These are phyloP conservation scores for Lanistes nyassanus DNA, from an alignment of 1,140 invertebrate genomes.

Conservation along the genomic window DNA sequence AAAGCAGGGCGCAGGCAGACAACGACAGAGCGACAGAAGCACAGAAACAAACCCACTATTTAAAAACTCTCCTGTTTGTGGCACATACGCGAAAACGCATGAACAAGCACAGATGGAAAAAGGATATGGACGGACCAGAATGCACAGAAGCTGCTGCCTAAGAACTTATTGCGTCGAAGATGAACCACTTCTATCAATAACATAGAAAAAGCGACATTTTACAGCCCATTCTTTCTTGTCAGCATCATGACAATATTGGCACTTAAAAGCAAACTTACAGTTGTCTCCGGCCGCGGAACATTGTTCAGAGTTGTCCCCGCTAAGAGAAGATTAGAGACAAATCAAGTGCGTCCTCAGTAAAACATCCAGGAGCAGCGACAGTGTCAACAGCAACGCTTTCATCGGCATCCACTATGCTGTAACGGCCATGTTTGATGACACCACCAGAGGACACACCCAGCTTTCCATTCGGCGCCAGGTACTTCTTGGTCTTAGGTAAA, in stretches of 20 bases:
- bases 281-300: neutral
- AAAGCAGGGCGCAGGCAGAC: neutral
- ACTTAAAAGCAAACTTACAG: neutral
- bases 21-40: constrained; percentile 6
- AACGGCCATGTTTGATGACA: no score
- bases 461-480: no score
- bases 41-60: constrained; percentile 12
- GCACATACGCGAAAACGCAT: neutral
- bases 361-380: neutral
- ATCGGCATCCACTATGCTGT: no score
- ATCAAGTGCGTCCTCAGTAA: neutral
- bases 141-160: neutral
- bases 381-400: neutral
- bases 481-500: no score
- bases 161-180: no score
- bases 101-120: neutral
- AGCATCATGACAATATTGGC: neutral
- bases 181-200: no score
- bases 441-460: no score
- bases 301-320: neutral
- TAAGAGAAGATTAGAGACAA: neutral
- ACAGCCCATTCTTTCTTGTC: neutral
- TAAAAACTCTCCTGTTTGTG: no score
- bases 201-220: neutral
- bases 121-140: neutral